Conservation (phyloP, 2,113 vertebrate genomes). For the Athene noctua region DNA sequence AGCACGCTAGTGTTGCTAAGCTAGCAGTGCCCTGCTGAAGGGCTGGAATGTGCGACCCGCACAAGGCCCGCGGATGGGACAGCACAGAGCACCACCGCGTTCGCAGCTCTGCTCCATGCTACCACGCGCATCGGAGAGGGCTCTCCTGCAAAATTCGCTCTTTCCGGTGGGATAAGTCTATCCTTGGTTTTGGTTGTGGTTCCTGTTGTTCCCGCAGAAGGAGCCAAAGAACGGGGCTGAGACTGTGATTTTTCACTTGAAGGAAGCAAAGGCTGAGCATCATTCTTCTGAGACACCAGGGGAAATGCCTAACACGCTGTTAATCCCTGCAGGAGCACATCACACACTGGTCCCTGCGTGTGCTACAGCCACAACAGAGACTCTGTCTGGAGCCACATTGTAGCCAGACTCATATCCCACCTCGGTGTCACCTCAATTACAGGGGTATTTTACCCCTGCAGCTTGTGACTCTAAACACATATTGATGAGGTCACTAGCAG, state of each 20-base stretch:
- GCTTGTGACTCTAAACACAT: background rate
- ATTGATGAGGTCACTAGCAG: background rate
- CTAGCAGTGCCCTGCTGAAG: background rate
- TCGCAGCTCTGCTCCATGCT: background rate
- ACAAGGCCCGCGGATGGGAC: background rate
- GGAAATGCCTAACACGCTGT: background rate
- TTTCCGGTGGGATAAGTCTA: background rate
- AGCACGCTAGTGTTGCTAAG: background rate
- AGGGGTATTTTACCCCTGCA: background rate
- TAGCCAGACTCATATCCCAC: background rate
- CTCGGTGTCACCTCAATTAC: background rate
- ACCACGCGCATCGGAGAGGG: accelerated
- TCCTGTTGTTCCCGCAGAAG: background rate
- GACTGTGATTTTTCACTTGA: background rate
- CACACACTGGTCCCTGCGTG: background rate
- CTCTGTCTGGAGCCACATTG: background rate
- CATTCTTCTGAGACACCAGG: background rate
- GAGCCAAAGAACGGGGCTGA: background rate
- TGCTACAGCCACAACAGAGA: background rate
- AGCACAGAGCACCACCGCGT: background rate
- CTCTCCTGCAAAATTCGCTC: background rate
- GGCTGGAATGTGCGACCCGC: background rate
- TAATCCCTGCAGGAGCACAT: background rate
- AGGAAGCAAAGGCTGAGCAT: background rate
- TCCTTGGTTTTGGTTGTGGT: background rate